Conservation (phyloP, 2,113 vertebrate species). For the Echinops telfairi region DNA sequence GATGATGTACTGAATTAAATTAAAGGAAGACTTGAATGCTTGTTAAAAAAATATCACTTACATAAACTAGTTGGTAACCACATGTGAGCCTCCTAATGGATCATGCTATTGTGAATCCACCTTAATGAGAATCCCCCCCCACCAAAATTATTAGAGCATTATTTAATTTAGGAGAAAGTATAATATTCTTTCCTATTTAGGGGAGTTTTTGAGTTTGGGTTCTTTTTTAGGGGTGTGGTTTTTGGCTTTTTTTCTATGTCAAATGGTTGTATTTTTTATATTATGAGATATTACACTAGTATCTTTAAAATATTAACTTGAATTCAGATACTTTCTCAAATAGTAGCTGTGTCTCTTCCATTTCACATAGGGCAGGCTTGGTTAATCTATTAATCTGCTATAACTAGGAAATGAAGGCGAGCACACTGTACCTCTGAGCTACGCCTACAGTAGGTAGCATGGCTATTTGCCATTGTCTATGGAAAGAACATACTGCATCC, state of each 20-base stretch:
- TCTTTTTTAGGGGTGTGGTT: too few relatives aligned
- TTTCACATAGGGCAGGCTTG: background rate
- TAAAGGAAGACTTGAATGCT: constrained; percentile 82
- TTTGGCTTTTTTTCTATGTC: background rate
- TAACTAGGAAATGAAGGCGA: background rate
- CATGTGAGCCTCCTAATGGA: constrained; percentile 75
- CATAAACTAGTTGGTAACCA: constrained; percentile 80
- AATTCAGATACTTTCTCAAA: constrained; percentile 41
- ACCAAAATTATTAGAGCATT: constrained; percentile 34
- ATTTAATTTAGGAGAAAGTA: constrained; percentile 43
- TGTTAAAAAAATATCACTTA: constrained; percentile 83
- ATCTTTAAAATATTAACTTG: constrained; percentile 15
- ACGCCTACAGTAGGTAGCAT: fast-evolving
- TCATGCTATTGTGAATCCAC: constrained; percentile 66
- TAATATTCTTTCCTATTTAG: constrained; percentile 25
- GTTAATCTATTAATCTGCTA: background rate
- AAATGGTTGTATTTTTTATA: constrained; percentile 30
- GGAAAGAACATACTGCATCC: background rate
- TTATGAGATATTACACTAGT: background rate
- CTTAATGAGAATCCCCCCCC: constrained; percentile 58
- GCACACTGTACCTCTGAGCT: background rate
- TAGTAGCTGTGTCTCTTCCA: background rate
- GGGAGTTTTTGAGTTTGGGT: too few relatives aligned
- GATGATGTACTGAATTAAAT: constrained; percentile 84
- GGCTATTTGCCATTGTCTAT: background rate